Base-by-base conservation (phyloP, 2,888 invertebrate species). In the Sclerodermus sp. region DNA sequence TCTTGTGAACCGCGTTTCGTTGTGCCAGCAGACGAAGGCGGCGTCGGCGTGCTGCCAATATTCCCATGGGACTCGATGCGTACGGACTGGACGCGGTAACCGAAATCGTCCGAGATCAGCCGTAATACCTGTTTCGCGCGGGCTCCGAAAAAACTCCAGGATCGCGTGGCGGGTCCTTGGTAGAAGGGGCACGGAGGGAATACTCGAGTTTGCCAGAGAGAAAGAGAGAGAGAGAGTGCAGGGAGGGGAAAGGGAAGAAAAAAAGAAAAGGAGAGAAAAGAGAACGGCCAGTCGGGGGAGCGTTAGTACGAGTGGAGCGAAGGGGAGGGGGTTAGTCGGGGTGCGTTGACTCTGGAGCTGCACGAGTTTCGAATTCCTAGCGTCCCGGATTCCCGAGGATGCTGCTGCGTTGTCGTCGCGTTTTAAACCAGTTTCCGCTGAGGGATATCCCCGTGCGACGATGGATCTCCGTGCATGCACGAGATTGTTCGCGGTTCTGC, bases 41-140 rank as follows among this genome's bases (percentile, higher is more conserved):
- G 45, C 47, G 57, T 53, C 52, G 53, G 52, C 53, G 55, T 56
- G 44, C 48, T 53, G 62, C 53, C 56, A 45, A 59, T 58, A 49
- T 48, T 23, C 57, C 49, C 49, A 47, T 30, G 38, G 47, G n/a
- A n/a, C n/a, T n/a, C n/a, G n/a, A n/a, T n/a, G n/a, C n/a, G n/a
- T n/a, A n/a, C n/a, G n/a, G n/a, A n/a, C n/a, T n/a, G n/a, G n/a
- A n/a, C n/a, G n/a, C n/a, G n/a, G n/a, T n/a, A n/a, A n/a, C n/a
- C n/a, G n/a, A n/a, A n/a, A n/a, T n/a, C n/a, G 4, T 23, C 23
- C 23, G 4, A 5, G 23, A 5, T 3, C 8, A 23, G 23, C 23
- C 23, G 3, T 5, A 67, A 68, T 68, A 68, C 68, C 66, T 70
- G 70, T 70, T 70, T 64, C 60, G 23, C 59, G 60, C 58, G 62